Evolutionary conservation across 2,888 invertebrate species (phyloP).

Genomic region (Diadromus collaris): DNA sequence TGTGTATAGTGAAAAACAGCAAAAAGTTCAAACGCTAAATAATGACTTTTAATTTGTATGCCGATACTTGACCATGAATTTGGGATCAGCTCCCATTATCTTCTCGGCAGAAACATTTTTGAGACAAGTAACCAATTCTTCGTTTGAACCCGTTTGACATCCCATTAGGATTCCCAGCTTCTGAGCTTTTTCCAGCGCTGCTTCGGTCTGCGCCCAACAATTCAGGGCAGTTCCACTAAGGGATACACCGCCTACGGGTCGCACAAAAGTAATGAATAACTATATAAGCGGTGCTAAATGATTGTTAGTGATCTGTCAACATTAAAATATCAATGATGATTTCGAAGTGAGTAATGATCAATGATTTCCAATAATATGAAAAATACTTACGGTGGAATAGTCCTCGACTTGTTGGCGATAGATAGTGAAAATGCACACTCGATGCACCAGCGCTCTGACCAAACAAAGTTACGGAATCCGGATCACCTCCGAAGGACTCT

Average conservation of each 20-base stretch:
- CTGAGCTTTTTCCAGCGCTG: constrained; percentile 82
- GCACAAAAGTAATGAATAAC: background rate
- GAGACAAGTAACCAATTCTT: constrained; percentile 84
- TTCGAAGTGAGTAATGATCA: too few relatives aligned
- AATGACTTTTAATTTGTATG: background rate
- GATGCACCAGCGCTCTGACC: constrained; percentile 88
- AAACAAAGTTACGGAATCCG: constrained; percentile 84
- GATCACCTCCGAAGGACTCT: constrained; percentile 85
- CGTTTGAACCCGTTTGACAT: constrained; percentile 81
- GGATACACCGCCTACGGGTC: constrained; percentile 81
- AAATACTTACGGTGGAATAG: constrained; percentile 62
- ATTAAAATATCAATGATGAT: too few relatives aligned
- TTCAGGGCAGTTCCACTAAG: constrained; percentile 85
- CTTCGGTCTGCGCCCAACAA: constrained; percentile 82
- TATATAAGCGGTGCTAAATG: too few relatives aligned
- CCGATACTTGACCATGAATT: constrained; percentile 80
- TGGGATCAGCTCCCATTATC: constrained; percentile 82
- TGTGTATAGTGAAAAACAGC: background rate
- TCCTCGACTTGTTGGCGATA: constrained; percentile 84
- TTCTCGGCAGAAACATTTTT: constrained; percentile 82
- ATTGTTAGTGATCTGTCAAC: too few relatives aligned
- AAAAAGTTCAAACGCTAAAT: background rate
- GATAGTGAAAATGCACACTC: constrained; percentile 85
- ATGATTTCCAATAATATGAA: background rate
- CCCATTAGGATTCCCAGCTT: constrained; percentile 83